Evolutionary conservation across 2,113 vertebrate genomes (phyloP), one percentile per base, ranked within the genome.

Genomic region (Microcebus griseorufus): DNA sequence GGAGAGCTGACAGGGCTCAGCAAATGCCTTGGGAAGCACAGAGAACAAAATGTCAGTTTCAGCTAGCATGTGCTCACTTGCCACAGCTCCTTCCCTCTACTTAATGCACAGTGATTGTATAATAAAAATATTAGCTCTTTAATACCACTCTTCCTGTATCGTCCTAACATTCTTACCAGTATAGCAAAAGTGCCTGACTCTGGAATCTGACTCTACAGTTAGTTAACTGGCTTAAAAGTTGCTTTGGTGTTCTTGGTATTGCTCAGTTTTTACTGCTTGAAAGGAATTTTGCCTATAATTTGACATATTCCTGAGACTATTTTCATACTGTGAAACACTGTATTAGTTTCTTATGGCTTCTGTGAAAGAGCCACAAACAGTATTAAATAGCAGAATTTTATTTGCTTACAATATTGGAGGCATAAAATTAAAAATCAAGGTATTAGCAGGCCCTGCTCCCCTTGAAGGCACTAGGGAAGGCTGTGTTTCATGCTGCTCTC

Each of bases 401-500:
- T 75, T 64, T 13, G 25, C 29, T 78, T 23, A 42, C 2, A 22
- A 32, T 67, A 32, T 27, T 72, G 53, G 37, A 79, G 34, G 53
- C 9, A n/a, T 27, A 16, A 65, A 55, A 13, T 60, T n/a, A 6
- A 73, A 51, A 45, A 53, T 32, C 53, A 69, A 5, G 22, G 32
- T 48, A 64, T 37, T 2, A 14, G 11, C 6, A 55, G 27, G 37
- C 10, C 3, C 3, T 2, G 8, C 12, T 65, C 2, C 4, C 4
- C 72, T 42, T 8, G 29, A 42, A 34, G 20, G 17, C 42, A 10
- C 5, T 25, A 34, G 18, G 18, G 34, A 65, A 58, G 17, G 14
- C 14, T n/a, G 1, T n/a, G 14, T 22, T 22, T 9, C 11, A 9
- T 25, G 27, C 14, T 5, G 39, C 6, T 6, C 13, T 72, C 27